Conservation (phyloP, 2,888 invertebrate species). For the Zygothrica quintamaculata region DNA sequence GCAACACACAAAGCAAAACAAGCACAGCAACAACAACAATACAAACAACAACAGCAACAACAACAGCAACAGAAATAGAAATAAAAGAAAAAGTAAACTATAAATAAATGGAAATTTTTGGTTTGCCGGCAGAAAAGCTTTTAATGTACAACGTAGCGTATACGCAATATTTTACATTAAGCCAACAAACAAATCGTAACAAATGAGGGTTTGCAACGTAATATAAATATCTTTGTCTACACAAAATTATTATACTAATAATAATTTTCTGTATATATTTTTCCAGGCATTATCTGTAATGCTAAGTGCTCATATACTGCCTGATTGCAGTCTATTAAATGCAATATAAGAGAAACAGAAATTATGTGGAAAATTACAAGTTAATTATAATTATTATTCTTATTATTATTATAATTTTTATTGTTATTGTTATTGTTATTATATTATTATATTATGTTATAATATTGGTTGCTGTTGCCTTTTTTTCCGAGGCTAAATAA, state of each 20-base stretch:
- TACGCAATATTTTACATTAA: constrained; percentile 77
- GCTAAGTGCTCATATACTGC: constrained; percentile 20
- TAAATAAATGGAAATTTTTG: constrained; percentile 62
- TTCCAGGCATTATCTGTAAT: constrained; percentile 33
- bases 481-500: neutral
- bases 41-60: constrained; percentile 24
- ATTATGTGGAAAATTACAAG: too few species aligned
- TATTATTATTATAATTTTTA: too few species aligned
- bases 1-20: neutral
- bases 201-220: constrained; percentile 32
- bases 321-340: constrained; percentile 50
- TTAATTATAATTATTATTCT: too few species aligned
- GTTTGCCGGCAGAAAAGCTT: constrained; percentile 68
- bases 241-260: constrained; percentile 46
- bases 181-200: constrained; percentile 67
- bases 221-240: too few species aligned
- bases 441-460: too few species aligned
- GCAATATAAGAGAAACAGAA: too few species aligned
- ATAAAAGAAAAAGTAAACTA: constrained; percentile 38
- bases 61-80: constrained; percentile 1
- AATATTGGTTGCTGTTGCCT: too few species aligned
- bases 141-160: constrained; percentile 70
- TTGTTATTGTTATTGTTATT: too few species aligned
- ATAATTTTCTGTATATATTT: constrained; percentile 39
- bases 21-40: constrained; percentile 11